Conservation (phyloP, 92 coral and sea anemone genomes). For the Montipora capitata region DNA sequence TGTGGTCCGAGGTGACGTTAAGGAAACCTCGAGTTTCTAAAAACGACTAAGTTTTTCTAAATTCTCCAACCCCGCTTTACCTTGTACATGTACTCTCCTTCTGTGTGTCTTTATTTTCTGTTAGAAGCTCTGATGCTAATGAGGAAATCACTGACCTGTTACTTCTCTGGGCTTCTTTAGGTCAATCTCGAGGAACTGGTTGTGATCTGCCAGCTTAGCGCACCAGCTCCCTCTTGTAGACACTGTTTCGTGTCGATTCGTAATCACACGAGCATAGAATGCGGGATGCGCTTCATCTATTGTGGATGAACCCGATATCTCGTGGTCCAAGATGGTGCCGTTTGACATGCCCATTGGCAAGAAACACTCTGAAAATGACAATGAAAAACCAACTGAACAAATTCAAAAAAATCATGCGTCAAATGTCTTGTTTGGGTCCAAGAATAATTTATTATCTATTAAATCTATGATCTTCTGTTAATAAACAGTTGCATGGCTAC, state of each 20-base stretch:
- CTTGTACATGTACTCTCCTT: too few relatives aligned
- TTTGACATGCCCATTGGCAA: slow-evolving; percentile 90
- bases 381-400: not conserved
- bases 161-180: slow-evolving; percentile 89
- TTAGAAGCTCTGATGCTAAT: not conserved
- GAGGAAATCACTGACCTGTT: slow-evolving; percentile 76
- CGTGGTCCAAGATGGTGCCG: slow-evolving; percentile 80
- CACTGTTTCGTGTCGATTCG: slow-evolving; percentile 57
- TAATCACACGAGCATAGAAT: slow-evolving; percentile 77
- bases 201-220: slow-evolving; percentile 74
- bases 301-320: slow-evolving; percentile 83
- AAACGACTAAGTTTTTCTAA: too few relatives aligned
- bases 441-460: too few relatives aligned
- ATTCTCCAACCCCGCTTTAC: too few relatives aligned
- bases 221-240: slow-evolving; percentile 93
- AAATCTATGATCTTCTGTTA: too few relatives aligned
- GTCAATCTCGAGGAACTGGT: slow-evolving; percentile 89
- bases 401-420: too few relatives aligned
- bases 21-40: too few relatives aligned
- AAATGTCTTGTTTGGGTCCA: too few relatives aligned
- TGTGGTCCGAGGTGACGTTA: too few relatives aligned
- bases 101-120: too few relatives aligned
- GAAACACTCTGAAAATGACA: slow-evolving; percentile 79
- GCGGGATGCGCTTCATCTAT: slow-evolving; percentile 81
- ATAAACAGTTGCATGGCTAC: too few relatives aligned